A percentile compares a stretch with the other conserved stretches of the same genome.
Conservation (phyloP, 2,797 vertebrate genomes). For the Catamblyrhynchus diadema region DNA sequence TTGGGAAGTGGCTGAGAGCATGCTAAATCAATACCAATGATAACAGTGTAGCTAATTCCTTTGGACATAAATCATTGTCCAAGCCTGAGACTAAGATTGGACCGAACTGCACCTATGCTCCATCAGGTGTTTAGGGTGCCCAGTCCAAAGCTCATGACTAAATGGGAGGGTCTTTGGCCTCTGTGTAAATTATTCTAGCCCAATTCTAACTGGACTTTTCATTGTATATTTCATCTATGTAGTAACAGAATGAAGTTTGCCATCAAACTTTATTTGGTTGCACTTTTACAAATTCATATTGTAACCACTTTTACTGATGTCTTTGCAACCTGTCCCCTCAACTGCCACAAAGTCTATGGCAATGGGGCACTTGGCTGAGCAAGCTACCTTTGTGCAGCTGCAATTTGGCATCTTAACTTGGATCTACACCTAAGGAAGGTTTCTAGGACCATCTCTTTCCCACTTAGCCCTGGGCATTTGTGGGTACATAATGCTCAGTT, state of each 20-base stretch:
- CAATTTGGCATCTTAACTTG: neutral
- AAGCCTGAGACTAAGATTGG: neutral
- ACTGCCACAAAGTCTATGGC: neutral
- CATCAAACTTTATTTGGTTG: neutral
- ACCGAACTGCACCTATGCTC: neutral
- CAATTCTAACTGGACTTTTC: neutral
- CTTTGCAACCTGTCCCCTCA: neutral
- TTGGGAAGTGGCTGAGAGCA: neutral
- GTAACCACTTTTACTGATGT: neutral
- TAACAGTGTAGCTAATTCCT: neutral
- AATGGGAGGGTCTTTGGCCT: neutral
- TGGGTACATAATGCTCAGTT: neutral
- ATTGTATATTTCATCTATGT: neutral
- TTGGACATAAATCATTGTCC: neutral
- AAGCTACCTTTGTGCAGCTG: neutral
- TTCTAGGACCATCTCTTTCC: neutral
- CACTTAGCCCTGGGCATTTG: neutral
- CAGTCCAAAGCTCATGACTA: rapidly evolving
- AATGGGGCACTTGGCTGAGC: neutral
- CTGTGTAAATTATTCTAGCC: neutral
- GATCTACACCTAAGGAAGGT: neutral
- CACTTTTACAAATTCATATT: neutral
- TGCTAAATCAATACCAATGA: neutral
- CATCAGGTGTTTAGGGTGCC: neutral
- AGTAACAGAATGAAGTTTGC: neutral